Percentiles rank a stretch among this genome's conserved stretches.
These are phyloP conservation scores for Oscheius sp. DNA, from an alignment of 2,888 invertebrate genomes.

Conservation along the genomic window DNA sequence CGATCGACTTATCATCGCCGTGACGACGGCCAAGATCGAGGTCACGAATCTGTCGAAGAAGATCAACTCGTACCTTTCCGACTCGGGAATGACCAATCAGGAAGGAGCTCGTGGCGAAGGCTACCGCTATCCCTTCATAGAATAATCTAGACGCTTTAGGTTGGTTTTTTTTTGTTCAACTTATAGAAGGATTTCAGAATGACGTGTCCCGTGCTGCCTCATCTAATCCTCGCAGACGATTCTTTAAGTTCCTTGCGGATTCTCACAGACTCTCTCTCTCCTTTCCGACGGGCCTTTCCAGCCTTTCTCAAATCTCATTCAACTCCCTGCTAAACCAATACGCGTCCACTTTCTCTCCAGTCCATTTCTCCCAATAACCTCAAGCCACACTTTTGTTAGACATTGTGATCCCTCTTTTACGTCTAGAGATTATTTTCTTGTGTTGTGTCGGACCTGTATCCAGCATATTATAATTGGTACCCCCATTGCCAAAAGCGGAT, in stretches of 20 bases:
- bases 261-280: constrained; percentile 24
- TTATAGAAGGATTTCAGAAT: constrained; percentile 11
- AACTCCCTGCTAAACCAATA: constrained; percentile 27
- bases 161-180: background rate
- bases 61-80: constrained; percentile 52
- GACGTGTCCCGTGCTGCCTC: constrained; percentile 29
- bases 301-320: constrained; percentile 36
- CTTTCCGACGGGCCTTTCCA: constrained; percentile 34
- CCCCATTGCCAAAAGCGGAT: constrained; percentile 35
- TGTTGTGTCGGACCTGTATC: constrained; percentile 4
- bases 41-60: constrained; percentile 60
- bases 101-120: constrained; percentile 43
- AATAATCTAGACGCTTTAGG: constrained; percentile 44
- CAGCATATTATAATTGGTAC: constrained; percentile 33
- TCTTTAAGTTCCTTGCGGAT: constrained; percentile 38
- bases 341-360: constrained; percentile 33
- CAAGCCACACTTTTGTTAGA: too few relatives aligned
- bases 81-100: constrained; percentile 42
- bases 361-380: background rate
- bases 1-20: constrained; percentile 60
- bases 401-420: constrained; percentile 20
- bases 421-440: constrained; percentile 32
- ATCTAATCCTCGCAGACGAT: background rate
- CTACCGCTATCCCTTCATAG: constrained; percentile 61
- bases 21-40: constrained; percentile 62